Percentiles rank a stretch among this genome's conserved stretches.
Evolutionary conservation across 2,888 invertebrate genomes (phyloP).

Genomic region (Antheraea yamamai): DNA sequence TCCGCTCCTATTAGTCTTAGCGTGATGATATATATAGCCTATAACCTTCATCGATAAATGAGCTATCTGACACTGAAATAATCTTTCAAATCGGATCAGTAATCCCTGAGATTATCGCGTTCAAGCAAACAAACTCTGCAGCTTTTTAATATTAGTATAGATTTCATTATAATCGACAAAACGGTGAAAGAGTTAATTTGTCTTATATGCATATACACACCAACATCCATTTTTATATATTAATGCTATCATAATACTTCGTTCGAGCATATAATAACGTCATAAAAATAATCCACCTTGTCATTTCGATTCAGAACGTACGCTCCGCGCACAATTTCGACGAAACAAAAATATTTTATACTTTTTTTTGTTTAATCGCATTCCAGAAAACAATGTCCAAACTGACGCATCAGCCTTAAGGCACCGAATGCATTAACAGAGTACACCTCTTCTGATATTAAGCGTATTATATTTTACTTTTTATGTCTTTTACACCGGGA

Average conservation of each 20-base stretch:
- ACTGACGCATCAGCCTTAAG: slow-evolving; percentile 73
- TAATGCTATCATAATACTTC: slow-evolving; percentile 31
- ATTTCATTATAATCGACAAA: too few relatives aligned
- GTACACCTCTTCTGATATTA: slow-evolving; percentile 80
- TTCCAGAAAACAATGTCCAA: slow-evolving; percentile 80
- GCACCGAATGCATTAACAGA: slow-evolving; percentile 79
- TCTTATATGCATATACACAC: too few relatives aligned
- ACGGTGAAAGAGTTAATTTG: too few relatives aligned
- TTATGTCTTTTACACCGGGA: slow-evolving; percentile 50
- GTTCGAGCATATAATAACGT: slow-evolving; percentile 1
- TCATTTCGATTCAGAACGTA: slow-evolving; percentile 52
- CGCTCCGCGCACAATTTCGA: slow-evolving; percentile 51
- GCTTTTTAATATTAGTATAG: too few relatives aligned
- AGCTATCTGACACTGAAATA: too few relatives aligned
- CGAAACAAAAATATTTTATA: slow-evolving; percentile 53
- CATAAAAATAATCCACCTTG: slow-evolving; percentile 41
- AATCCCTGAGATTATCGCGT: too few relatives aligned
- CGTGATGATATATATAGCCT: too few relatives aligned
- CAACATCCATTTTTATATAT: too few relatives aligned
- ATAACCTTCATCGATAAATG: too few relatives aligned
- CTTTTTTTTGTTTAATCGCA: slow-evolving; percentile 46
- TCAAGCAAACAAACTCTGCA: too few relatives aligned
- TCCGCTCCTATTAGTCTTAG: too few relatives aligned
- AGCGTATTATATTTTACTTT: slow-evolving; percentile 75
- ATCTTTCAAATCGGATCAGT: too few relatives aligned